Evolutionary conservation across 2,888 invertebrate genomes (phyloP), one percentile per base, ranked within the genome.

Genomic region (Polyploca ridens): DNA sequence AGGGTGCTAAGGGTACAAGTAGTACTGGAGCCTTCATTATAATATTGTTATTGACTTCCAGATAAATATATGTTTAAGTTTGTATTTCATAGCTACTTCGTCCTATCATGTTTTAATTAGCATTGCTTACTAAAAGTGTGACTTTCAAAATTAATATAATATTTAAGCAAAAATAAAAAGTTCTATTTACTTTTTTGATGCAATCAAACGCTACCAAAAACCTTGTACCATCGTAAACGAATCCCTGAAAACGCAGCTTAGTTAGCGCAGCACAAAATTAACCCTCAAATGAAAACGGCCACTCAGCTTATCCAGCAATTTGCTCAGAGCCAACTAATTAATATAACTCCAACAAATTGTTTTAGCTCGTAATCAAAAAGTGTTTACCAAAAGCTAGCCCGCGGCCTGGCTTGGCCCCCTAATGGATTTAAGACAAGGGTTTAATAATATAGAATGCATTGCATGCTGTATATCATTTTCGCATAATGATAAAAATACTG

Each of bases 361-460:
- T 73, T 76, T 73, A 75, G 74, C 74, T 78, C 72, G 72, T 77
- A 78, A 83, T 81, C 75, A 78, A 71, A 79, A 78, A 74, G 69
- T 76, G 74, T 75, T 78, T 78, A 76, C 74, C 41, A 16, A 14
- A 19, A 5, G 61, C 41, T 61, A 61, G 61, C 41, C 41, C 6
- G 35, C 35, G n/a, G 59, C 13, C 46, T 14, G 46, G 46, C 46
- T 46, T 46, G n/a, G n/a, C 3, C 19, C 11, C 7, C 60, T 38
- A 27, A 61, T 16, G 60, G 27, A 41, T 27, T 61, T 19, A 60
- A 61, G 41, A 61, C 54, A 3, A 3, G 10, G 3, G 27, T 61
- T 27, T 27, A 27, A n/a, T 16, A 13, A 61, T 27, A 16, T 19
- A 4, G 61, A 38, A 61, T 27, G 38, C 35, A 16, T 35, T 54